Percentiles rank a stretch among this genome's conserved stretches.
Evolutionary conservation across 1,140 invertebrate genomes (phyloP).

Genomic region (Aphidius gifuensis): DNA sequence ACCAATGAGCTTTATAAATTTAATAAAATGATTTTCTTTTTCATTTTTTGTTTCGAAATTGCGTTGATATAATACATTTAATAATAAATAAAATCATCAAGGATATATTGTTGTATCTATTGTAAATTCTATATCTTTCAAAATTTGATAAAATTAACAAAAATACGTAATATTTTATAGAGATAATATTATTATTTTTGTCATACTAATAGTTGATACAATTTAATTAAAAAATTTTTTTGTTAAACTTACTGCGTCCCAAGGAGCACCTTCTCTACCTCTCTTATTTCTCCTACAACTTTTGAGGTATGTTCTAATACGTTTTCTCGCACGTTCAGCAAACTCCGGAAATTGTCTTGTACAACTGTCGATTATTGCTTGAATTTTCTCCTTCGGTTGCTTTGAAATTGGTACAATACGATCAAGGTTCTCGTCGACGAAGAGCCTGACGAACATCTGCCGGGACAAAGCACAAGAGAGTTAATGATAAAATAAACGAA

Average conservation of each 20-base stretch:
- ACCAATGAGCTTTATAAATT: too few species aligned
- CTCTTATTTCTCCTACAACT: constrained; percentile 92
- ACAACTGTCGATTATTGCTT: constrained; percentile 96
- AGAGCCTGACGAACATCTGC: constrained; percentile 96
- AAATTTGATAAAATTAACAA: too few species aligned
- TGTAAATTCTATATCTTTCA: too few species aligned
- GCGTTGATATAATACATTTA: too few species aligned
- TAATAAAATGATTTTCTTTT: too few species aligned
- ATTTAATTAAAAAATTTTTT: constrained; percentile 8
- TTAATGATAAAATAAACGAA: too few species aligned
- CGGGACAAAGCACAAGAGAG: constrained; percentile 34
- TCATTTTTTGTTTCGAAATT: too few species aligned
- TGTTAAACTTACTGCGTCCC: constrained; percentile 64
- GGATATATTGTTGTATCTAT: too few species aligned
- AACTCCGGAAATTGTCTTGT: constrained; percentile 96
- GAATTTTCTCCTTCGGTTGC: constrained; percentile 96
- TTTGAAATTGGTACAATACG: constrained; percentile 95
- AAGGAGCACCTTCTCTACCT: constrained; percentile 71
- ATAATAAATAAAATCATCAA: too few species aligned
- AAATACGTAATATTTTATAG: too few species aligned
- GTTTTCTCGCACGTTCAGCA: constrained; percentile 87
- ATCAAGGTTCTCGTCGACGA: constrained; percentile 95
- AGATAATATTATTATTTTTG: too few species aligned
- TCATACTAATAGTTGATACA: too few species aligned
- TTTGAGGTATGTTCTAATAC: constrained; percentile 93